These are phyloP conservation scores for Montipora capricornis DNA, from an alignment of 64 coral and sea anemone species.

Conservation along the genomic window DNA sequence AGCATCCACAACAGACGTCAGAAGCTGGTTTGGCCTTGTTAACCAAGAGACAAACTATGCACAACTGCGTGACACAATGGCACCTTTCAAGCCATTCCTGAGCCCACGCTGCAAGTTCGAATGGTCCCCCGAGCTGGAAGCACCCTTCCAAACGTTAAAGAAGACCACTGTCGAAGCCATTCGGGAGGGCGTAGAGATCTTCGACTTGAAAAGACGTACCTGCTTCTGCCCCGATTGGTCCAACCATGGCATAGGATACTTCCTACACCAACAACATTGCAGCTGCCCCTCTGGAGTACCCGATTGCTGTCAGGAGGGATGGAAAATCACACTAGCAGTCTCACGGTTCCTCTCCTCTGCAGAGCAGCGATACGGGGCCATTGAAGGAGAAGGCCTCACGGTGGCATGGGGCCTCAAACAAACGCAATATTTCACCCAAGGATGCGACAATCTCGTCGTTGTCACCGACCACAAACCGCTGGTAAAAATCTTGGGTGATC, in stretches of 20 bases:
- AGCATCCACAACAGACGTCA: neutral
- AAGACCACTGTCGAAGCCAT: slow-evolving; percentile 30
- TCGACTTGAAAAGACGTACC: slow-evolving; percentile 40
- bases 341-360: slow-evolving; percentile 45
- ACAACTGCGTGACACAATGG: slow-evolving; percentile 42
- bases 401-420: slow-evolving; percentile 52
- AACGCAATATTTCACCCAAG: slow-evolving; percentile 51
- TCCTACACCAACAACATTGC: slow-evolving; percentile 57
- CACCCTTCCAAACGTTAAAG: slow-evolving; percentile 2
- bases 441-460: slow-evolving; percentile 34
- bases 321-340: slow-evolving; percentile 31
- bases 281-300: neutral
- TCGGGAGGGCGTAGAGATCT: slow-evolving; percentile 34
- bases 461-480: slow-evolving; percentile 54
- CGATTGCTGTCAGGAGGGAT: slow-evolving; percentile 32
- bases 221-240: slow-evolving; percentile 56
- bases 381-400: slow-evolving; percentile 42
- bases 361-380: slow-evolving; percentile 53
- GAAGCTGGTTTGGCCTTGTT: slow-evolving; percentile 60
- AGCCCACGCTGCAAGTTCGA: slow-evolving; percentile 57
- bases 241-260: slow-evolving; percentile 37
- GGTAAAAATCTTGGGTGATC: slow-evolving; percentile 34
- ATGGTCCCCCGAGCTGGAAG: neutral
- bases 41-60: slow-evolving; percentile 53
- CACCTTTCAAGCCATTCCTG: slow-evolving; percentile 54